Percentiles rank a stretch among this genome's conserved stretches.
Conservation (phyloP, 2,797 vertebrate species). For the Borostomias antarcticus region DNA sequence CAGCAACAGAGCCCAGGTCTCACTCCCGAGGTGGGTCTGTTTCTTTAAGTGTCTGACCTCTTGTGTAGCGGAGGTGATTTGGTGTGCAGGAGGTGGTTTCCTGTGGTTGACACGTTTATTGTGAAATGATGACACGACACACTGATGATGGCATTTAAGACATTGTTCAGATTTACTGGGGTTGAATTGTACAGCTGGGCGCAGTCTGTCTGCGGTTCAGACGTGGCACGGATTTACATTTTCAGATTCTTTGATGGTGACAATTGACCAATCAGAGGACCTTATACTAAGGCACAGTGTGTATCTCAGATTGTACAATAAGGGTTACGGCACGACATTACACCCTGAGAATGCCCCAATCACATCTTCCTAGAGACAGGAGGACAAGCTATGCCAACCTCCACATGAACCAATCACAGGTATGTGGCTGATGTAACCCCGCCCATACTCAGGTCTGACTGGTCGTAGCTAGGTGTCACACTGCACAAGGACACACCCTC, state of each 20-base stretch:
- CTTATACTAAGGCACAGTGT: constrained; percentile 10
- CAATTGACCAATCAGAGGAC: background rate
- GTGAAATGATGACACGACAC: constrained; percentile 6
- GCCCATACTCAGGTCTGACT: background rate
- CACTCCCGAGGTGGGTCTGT: too few relatives aligned
- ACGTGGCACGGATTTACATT: constrained; percentile 13
- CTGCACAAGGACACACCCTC: background rate
- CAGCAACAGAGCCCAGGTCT: too few relatives aligned
- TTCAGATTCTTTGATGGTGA: constrained; percentile 2
- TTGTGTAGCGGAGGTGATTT: too few relatives aligned
- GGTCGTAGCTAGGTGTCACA: background rate
- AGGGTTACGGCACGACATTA: background rate
- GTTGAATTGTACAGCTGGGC: constrained; percentile 15
- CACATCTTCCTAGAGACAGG: background rate
- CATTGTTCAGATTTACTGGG: constrained; percentile 29
- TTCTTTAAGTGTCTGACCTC: too few relatives aligned
- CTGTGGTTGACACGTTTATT: too few relatives aligned
- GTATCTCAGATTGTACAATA: background rate
- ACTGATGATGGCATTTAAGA: background rate
- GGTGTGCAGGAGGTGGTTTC: too few relatives aligned
- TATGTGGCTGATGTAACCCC: background rate
- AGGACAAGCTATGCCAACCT: background rate
- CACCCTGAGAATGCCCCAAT: background rate
- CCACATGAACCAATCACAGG: background rate
- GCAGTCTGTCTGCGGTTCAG: constrained; percentile 1